phyloP scores from a whole-genome alignment of 2,888 invertebrate species.

The Muscina levida region DNA sequence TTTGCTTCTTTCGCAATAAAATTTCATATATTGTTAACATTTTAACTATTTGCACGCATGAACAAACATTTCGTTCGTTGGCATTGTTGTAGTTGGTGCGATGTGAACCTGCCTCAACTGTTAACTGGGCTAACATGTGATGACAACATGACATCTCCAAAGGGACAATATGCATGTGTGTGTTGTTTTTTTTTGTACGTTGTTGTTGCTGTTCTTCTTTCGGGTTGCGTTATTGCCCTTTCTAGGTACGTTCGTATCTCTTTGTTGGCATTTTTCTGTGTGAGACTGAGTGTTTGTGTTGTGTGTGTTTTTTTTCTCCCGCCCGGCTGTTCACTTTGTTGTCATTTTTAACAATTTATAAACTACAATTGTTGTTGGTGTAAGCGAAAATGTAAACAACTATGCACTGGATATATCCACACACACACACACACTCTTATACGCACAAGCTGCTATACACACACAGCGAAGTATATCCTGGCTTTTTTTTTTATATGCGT shows the following conservation, averaged over 20 bases:
- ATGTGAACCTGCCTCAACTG: constrained; percentile 47
- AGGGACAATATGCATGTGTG: constrained; percentile 36
- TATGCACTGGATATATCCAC: background rate
- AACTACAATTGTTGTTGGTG: constrained; percentile 49
- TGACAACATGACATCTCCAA: constrained; percentile 59
- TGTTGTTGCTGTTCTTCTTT: background rate
- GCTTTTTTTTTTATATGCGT: background rate
- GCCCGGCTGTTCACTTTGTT: constrained; percentile 16
- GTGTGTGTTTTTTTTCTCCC: constrained; percentile 11
- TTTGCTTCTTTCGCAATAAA: constrained; percentile 43
- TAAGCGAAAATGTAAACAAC: constrained; percentile 31
- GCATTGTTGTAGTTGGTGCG: background rate
- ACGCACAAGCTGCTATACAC: too few relatives aligned
- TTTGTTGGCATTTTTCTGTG: constrained; percentile 7
- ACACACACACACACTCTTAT: background rate
- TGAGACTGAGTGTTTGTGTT: background rate
- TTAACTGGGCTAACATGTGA: constrained; percentile 51
- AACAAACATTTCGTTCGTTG: constrained; percentile 16
- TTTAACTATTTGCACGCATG: constrained; percentile 45
- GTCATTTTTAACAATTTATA: constrained; percentile 43
- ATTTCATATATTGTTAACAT: constrained; percentile 47
- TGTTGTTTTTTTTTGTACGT: constrained; percentile 20
- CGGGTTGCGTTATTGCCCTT: background rate
- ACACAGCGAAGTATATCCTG: too few relatives aligned
- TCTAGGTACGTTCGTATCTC: background rate